phyloP scores from a whole-genome alignment of 2,888 invertebrate species.

The Sepioteuthis lessoniana region DNA sequence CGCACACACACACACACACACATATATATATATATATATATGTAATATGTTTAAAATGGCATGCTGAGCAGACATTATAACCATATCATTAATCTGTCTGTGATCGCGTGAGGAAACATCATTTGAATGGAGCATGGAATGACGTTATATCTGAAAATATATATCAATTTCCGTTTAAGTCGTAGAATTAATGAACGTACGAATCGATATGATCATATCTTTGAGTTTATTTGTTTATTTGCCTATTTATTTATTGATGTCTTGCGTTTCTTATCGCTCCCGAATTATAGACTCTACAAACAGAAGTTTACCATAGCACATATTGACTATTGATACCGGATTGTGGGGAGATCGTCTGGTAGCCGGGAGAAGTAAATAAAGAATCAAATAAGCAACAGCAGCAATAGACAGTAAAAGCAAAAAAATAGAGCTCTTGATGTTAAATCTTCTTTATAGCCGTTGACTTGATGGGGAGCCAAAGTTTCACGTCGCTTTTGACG shows the following conservation, averaged over 20 bases:
- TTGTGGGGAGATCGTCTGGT: no score
- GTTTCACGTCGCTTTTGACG: no score
- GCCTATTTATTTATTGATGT: background rate
- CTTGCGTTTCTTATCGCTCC: background rate
- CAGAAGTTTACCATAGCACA: background rate
- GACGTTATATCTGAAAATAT: background rate
- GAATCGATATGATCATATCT: background rate
- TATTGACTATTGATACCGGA: background rate
- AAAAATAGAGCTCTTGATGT: no score
- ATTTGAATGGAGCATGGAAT: background rate
- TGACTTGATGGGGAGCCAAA: no score
- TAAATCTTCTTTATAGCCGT: no score
- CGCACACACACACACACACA: no score
- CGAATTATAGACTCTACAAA: background rate
- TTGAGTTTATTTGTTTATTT: background rate
- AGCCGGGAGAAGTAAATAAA: no score
- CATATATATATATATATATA: no score
- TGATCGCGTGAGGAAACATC: background rate
- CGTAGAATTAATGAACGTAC: background rate
- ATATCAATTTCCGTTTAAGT: background rate
- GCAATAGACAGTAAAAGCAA: no score
- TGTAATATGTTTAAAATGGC: background rate
- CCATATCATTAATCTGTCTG: background rate
- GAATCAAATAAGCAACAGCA: no score
- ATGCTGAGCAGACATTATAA: background rate